These are phyloP conservation scores for Sisyra terminalis DNA, from an alignment of 2,888 invertebrate genomes.

Conservation along the genomic window DNA sequence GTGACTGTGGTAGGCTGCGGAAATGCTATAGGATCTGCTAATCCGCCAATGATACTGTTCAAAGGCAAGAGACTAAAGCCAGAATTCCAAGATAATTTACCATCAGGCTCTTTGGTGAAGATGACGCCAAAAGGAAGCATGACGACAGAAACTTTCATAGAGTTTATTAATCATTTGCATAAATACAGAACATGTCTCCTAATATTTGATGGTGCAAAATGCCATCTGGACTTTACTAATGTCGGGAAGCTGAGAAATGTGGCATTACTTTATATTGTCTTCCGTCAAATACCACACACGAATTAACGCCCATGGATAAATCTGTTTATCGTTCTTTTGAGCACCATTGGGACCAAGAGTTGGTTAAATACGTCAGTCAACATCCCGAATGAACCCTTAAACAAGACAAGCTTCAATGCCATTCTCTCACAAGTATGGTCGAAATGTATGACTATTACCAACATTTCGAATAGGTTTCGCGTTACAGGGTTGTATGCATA, in stretches of 20 bases:
- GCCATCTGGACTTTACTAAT: constrained; percentile 13
- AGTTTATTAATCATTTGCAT: constrained; percentile 12
- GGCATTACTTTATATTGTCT: constrained; percentile 14
- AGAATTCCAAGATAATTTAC: constrained; percentile 13
- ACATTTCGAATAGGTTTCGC: constrained; percentile 16
- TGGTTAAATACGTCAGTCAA: constrained; percentile 10
- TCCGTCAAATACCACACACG: constrained; percentile 12
- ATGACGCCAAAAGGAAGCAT: constrained; percentile 16
- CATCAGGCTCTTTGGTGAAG: constrained; percentile 12
- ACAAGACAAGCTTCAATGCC: constrained; percentile 12
- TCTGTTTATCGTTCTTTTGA: constrained; percentile 12
- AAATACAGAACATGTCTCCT: constrained; percentile 13
- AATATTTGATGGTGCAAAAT: constrained; percentile 14
- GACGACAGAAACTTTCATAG: constrained; percentile 12
- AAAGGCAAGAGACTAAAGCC: constrained; percentile 12
- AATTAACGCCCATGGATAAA: constrained; percentile 14
- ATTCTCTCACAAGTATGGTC: constrained; percentile 16
- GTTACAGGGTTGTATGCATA: constrained; percentile 17
- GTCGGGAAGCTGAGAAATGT: constrained; percentile 11
- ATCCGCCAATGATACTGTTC: constrained; percentile 11
- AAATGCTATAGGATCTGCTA: constrained; percentile 10
- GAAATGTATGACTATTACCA: constrained; percentile 15
- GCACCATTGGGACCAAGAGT: constrained; percentile 13
- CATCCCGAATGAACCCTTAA: constrained; percentile 11
- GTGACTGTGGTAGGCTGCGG: constrained; percentile 11